phyloP scores from a whole-genome alignment of 1,140 invertebrate species.

The Drosophila ficusphila region DNA sequence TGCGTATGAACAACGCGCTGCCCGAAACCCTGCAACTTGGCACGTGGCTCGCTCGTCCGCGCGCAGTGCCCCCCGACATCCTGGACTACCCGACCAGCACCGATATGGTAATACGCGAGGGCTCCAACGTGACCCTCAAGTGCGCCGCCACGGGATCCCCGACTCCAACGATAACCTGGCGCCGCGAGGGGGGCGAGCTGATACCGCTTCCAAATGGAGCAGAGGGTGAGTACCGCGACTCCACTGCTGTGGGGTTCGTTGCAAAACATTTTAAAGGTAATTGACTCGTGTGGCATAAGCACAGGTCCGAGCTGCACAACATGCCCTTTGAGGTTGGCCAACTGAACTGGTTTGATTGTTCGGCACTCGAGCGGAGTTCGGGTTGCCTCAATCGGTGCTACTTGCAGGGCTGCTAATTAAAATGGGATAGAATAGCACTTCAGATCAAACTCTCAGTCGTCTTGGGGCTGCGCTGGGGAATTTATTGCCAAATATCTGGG shows the following conservation, averaged over 20 bases:
- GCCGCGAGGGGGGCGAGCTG: constrained; percentile 90
- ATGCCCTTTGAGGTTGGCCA: constrained; percentile 7
- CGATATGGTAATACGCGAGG: constrained; percentile 94
- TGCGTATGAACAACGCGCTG: constrained; percentile 75
- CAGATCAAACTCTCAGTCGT: background rate
- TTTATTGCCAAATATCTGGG: constrained; percentile 7
- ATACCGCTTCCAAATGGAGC: constrained; percentile 87
- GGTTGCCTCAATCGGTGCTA: background rate
- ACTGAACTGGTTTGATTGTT: constrained; percentile 8
- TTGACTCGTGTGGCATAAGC: constrained; percentile 30
- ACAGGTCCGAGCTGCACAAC: constrained; percentile 35
- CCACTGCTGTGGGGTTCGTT: constrained; percentile 57
- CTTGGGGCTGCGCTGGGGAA: background rate
- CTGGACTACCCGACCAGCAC: constrained; percentile 93
- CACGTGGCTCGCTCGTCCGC: constrained; percentile 7
- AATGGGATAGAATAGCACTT: background rate
- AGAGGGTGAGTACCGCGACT: constrained; percentile 85
- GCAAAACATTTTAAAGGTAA: constrained; percentile 52
- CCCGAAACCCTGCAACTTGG: constrained; percentile 53
- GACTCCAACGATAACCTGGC: constrained; percentile 92
- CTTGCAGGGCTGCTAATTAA: background rate
- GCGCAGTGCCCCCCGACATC: constrained; percentile 93
- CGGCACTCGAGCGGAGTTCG: background rate
- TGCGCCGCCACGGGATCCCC: constrained; percentile 93
- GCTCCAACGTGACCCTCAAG: constrained; percentile 92